Percentiles rank a stretch among this genome's conserved stretches.
Conservation (phyloP, 2,888 invertebrate genomes). For the Euplexia lucipara region DNA sequence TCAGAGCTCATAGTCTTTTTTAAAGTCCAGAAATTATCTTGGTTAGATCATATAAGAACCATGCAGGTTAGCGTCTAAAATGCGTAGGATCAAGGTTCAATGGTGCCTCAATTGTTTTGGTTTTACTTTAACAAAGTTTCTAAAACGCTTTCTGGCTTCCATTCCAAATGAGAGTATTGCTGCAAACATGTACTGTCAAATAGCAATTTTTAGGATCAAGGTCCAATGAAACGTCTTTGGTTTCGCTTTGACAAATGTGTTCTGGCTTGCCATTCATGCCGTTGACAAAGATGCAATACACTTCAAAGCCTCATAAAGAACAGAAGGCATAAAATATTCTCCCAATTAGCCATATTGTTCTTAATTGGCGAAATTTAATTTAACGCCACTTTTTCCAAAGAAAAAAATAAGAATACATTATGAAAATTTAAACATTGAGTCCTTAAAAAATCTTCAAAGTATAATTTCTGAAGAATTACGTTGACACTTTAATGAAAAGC, state of each 20-base stretch:
- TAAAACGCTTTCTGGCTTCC: no score
- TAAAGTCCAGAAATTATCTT: no score
- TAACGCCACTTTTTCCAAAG: constrained; percentile 16
- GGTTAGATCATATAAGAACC: no score
- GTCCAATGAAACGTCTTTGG: not conserved
- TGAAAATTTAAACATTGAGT: constrained; percentile 36
- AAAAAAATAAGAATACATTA: constrained; percentile 38
- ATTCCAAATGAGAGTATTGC: no score
- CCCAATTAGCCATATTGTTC: constrained; percentile 31
- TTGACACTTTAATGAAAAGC: constrained; percentile 62
- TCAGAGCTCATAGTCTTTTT: no score
- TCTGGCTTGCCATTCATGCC: not conserved
- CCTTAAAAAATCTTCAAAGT: constrained; percentile 46
- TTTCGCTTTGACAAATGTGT: not conserved
- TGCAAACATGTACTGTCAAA: not conserved
- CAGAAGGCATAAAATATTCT: constrained; percentile 9
- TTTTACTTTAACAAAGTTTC: no score
- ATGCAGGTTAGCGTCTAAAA: no score
- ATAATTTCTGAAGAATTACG: constrained; percentile 55
- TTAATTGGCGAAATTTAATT: constrained; percentile 34
- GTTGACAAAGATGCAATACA: not conserved
- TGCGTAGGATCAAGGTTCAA: no score
- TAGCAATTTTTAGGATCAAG: not conserved
- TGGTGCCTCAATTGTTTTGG: no score
- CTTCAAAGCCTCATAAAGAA: not conserved